Percentiles rank a stretch among this genome's conserved stretches.
These are phyloP conservation scores for Amaurobius ferox DNA, from an alignment of 2,888 invertebrate genomes.

Conservation along the genomic window DNA sequence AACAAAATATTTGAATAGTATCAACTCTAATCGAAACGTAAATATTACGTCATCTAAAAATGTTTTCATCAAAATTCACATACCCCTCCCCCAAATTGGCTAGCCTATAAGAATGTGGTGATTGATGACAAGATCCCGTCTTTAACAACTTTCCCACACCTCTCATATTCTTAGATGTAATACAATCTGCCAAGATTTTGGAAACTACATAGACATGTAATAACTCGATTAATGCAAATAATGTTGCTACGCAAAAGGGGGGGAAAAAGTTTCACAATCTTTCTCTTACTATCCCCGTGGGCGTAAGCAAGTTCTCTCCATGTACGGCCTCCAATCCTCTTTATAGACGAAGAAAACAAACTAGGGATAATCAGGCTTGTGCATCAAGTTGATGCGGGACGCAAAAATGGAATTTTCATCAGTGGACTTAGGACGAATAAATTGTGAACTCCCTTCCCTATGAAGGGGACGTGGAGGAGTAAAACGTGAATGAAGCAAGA, in stretches of 20 bases:
- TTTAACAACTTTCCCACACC: not conserved
- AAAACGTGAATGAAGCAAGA: too few species aligned
- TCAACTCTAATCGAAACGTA: too few species aligned
- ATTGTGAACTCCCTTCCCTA: not conserved
- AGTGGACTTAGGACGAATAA: slow-evolving; percentile 22
- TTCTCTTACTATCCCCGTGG: slow-evolving; percentile 52
- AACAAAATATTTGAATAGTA: too few species aligned
- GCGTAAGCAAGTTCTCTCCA: slow-evolving; percentile 26
- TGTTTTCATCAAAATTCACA: too few species aligned
- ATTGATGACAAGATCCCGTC: not conserved
- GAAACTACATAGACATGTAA: slow-evolving; percentile 50
- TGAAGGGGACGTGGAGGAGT: not conserved
- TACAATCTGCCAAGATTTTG: slow-evolving; percentile 12
- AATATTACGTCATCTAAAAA: too few species aligned
- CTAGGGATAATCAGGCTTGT: slow-evolving; percentile 53
- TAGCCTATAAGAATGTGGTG: not conserved
- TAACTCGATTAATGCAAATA: slow-evolving; percentile 66
- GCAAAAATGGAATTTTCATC: slow-evolving; percentile 59
- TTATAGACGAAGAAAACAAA: slow-evolving; percentile 61
- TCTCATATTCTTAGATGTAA: not conserved
- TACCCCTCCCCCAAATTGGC: not conserved
- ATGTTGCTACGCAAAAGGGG: slow-evolving; percentile 24
- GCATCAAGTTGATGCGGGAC: slow-evolving; percentile 19
- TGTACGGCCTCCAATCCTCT: slow-evolving; percentile 25
- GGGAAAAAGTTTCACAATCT: slow-evolving; percentile 45